Evolutionary conservation across 30 jellyfish, hydroid and myxozoan genomes (phyloP).

Genomic region (Nemopilema nomurai): DNA sequence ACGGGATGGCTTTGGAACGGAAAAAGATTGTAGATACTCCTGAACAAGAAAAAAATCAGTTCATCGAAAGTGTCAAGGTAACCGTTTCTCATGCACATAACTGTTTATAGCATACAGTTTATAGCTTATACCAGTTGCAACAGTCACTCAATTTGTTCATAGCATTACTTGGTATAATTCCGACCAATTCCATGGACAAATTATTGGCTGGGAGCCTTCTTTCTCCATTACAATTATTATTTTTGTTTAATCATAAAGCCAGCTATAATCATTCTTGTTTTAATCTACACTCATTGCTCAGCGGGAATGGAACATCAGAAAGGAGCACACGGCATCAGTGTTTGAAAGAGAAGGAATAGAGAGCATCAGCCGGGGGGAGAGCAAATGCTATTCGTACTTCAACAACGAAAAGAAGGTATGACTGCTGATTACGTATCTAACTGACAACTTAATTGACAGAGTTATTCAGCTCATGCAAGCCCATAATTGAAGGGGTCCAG

Average conservation of each 20-base stretch:
- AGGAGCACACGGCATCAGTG: conserved; percentile 57
- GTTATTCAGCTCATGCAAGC: background rate
- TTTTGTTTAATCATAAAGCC: background rate
- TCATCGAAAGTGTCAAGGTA: conserved; percentile 79
- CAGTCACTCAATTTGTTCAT: background rate
- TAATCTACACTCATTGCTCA: background rate
- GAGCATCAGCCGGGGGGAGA: conserved; percentile 5
- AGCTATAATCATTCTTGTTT: background rate
- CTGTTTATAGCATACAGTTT: background rate
- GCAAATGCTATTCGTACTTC: conserved; percentile 51
- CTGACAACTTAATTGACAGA: background rate
- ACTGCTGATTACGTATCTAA: background rate
- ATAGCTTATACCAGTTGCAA: no score
- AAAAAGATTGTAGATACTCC: conserved; percentile 51
- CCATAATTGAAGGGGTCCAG: background rate
- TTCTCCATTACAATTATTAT: background rate
- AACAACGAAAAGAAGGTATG: conserved; percentile 77
- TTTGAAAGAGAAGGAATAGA: conserved; percentile 58
- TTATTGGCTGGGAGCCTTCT: background rate
- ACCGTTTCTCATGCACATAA: background rate
- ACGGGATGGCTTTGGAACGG: background rate
- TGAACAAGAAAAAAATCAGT: conserved; percentile 77
- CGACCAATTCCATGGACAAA: background rate
- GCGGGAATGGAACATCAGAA: conserved; percentile 74
- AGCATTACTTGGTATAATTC: background rate